A percentile compares a stretch with the other conserved stretches of the same genome.
Evolutionary conservation across 30 jellyfish, hydroid and myxozoan genomes (phyloP).

Genomic region (Aurelia coerulea): DNA sequence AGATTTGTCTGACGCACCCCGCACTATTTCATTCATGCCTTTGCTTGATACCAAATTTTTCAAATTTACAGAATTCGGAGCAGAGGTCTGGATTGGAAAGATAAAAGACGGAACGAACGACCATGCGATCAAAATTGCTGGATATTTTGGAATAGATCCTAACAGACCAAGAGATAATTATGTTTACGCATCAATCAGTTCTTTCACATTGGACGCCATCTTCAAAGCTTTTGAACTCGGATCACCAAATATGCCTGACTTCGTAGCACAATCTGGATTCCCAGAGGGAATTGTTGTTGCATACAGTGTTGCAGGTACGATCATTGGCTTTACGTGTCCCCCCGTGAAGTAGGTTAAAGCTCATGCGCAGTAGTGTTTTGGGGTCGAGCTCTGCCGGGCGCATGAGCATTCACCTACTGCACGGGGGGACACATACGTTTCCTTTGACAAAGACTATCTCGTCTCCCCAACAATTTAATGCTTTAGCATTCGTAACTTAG

Average conservation of each 20-base stretch:
- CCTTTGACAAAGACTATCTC: too few species aligned
- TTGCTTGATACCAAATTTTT: too few species aligned
- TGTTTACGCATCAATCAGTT: constrained; percentile 51
- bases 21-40: too few species aligned
- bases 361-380: too few species aligned
- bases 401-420: too few species aligned
- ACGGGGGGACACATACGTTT: too few species aligned
- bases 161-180: constrained; percentile 57
- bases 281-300: constrained; percentile 59
- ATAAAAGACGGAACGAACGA: constrained; percentile 44
- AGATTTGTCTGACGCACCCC: too few species aligned
- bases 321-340: neutral
- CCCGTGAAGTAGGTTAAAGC: too few species aligned
- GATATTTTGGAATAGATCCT: constrained; percentile 70
- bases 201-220: constrained; percentile 36
- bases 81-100: constrained; percentile 77
- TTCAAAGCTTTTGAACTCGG: constrained; percentile 68
- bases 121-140: constrained; percentile 57
- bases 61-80: constrained; percentile 63
- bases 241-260: constrained; percentile 31
- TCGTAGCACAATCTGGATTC: constrained; percentile 37
- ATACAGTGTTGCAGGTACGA: constrained; percentile 43
- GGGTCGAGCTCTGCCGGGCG: too few species aligned
- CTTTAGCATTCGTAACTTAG: too few species aligned
- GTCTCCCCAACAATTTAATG: too few species aligned